These are phyloP conservation scores for Centrocercus urophasianus DNA, from an alignment of 2,113 vertebrate species.

Conservation along the genomic window DNA sequence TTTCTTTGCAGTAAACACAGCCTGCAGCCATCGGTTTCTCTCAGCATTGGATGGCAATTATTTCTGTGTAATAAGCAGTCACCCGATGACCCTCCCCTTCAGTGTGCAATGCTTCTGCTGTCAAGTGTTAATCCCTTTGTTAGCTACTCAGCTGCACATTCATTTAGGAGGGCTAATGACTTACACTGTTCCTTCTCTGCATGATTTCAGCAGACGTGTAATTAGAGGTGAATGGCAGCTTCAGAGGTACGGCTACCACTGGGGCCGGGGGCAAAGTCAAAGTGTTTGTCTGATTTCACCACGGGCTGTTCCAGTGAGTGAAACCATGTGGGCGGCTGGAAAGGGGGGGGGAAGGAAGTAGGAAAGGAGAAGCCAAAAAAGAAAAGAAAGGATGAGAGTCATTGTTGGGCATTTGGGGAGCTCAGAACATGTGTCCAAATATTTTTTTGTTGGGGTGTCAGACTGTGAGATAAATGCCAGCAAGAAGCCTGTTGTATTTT, in stretches of 20 bases:
- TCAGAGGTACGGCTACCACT: neutral
- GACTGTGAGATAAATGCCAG: slow-evolving; percentile 15
- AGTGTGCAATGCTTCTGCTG: neutral
- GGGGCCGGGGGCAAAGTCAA: slow-evolving; percentile 52
- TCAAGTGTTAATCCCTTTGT: slow-evolving; percentile 56
- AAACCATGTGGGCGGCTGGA: neutral
- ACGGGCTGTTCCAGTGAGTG: neutral
- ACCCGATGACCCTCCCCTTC: slow-evolving; percentile 9
- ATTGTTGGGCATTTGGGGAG: neutral
- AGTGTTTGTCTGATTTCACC: slow-evolving; percentile 29
- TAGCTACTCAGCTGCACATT: slow-evolving; percentile 20
- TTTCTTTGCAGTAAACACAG: neutral
- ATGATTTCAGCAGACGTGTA: slow-evolving; percentile 17
- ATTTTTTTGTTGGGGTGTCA: neutral
- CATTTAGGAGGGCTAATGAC: slow-evolving; percentile 66
- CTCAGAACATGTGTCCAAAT: neutral
- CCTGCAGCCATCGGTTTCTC: neutral
- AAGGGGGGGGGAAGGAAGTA: neutral
- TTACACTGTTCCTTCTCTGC: slow-evolving; percentile 35
- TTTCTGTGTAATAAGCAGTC: slow-evolving; percentile 14
- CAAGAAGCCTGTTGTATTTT: neutral
- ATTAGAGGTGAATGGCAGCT: slow-evolving; percentile 56
- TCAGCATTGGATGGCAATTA: neutral
- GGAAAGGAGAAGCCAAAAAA: neutral
- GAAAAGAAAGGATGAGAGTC: neutral